A percentile compares a stretch with the other conserved stretches of the same genome.
These are phyloP conservation scores for Phalacrocorax carbo DNA, from an alignment of 2,113 vertebrate genomes.

Conservation along the genomic window DNA sequence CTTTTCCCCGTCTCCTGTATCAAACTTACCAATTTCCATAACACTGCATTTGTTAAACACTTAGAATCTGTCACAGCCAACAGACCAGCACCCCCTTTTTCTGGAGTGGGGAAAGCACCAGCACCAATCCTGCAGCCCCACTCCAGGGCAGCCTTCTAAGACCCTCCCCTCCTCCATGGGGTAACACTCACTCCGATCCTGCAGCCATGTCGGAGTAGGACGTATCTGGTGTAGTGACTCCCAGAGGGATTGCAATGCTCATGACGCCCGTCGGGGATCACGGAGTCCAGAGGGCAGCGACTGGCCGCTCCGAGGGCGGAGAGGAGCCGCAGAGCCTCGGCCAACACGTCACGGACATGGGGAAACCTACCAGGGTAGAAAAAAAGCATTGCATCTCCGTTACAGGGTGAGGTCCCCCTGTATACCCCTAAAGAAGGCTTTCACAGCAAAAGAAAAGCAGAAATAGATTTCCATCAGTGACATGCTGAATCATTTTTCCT, in stretches of 20 bases:
- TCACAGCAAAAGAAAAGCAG: neutral
- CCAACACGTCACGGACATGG: slow-evolving; percentile 95
- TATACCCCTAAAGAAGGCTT: neutral
- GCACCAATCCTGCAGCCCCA: neutral
- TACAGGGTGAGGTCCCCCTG: neutral
- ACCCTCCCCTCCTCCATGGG: slow-evolving; percentile 5
- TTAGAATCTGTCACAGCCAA: neutral
- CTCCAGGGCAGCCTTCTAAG: neutral
- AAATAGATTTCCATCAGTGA: neutral
- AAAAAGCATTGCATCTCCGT: slow-evolving; percentile 37
- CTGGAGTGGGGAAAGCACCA: fast-evolving
- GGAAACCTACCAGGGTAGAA: slow-evolving; percentile 82
- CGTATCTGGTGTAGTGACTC: slow-evolving; percentile 99
- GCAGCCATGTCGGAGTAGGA: slow-evolving; percentile 99
- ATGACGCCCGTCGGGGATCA: slow-evolving; percentile 98
- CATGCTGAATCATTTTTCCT: neutral
- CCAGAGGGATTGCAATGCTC: slow-evolving; percentile 99
- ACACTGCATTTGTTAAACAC: neutral
- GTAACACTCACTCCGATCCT: slow-evolving; percentile 96
- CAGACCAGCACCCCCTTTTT: neutral
- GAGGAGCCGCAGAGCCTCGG: slow-evolving; percentile 88
- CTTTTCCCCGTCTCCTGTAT: neutral
- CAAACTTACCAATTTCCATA: neutral
- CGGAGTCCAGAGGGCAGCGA: slow-evolving; percentile 88
- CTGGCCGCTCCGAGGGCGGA: slow-evolving; percentile 90